Evolutionary conservation across 2,113 vertebrate species (phyloP).

Genomic region (Tylochromis polylepis): DNA sequence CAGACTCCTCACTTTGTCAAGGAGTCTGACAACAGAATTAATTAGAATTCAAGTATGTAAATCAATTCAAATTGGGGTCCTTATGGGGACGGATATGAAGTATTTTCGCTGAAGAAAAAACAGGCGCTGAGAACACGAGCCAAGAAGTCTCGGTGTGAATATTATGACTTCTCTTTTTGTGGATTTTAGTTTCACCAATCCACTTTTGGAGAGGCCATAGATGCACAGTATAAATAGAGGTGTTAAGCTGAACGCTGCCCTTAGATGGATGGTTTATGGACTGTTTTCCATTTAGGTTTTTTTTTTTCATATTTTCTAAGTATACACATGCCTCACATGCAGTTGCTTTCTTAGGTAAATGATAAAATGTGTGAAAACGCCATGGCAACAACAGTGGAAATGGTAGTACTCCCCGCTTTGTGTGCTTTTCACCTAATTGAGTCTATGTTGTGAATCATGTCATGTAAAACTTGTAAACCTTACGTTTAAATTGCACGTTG

Average conservation of each 20-base stretch:
- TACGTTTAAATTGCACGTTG: slow-evolving; percentile 26
- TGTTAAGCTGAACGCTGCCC: slow-evolving; percentile 28
- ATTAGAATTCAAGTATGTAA: slow-evolving; percentile 75
- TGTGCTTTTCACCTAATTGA: slow-evolving; percentile 19
- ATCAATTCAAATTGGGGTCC: slow-evolving; percentile 71
- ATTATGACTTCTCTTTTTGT: slow-evolving; percentile 56
- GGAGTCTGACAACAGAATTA: slow-evolving; percentile 84
- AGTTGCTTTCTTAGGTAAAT: slow-evolving; percentile 43
- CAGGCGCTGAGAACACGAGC: slow-evolving; percentile 51
- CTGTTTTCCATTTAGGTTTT: slow-evolving; percentile 14
- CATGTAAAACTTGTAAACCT: slow-evolving; percentile 8
- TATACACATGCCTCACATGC: neutral
- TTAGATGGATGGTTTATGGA: slow-evolving; percentile 16
- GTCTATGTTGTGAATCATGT: slow-evolving; percentile 11
- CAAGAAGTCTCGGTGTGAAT: slow-evolving; percentile 45
- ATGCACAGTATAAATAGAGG: slow-evolving; percentile 47
- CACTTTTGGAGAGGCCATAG: slow-evolving; percentile 36
- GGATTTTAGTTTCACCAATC: slow-evolving; percentile 42
- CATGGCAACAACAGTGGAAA: slow-evolving; percentile 54
- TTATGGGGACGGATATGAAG: slow-evolving; percentile 38
- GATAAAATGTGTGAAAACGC: slow-evolving; percentile 51
- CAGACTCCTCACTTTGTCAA: slow-evolving; percentile 92
- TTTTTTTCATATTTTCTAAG: slow-evolving; percentile 12
- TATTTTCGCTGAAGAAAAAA: slow-evolving; percentile 54
- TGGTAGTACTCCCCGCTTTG: slow-evolving; percentile 18